Evolutionary conservation across 2,888 invertebrate species (phyloP), one percentile per base, ranked within the genome.

Genomic region (Oegoconia quadripuncta): DNA sequence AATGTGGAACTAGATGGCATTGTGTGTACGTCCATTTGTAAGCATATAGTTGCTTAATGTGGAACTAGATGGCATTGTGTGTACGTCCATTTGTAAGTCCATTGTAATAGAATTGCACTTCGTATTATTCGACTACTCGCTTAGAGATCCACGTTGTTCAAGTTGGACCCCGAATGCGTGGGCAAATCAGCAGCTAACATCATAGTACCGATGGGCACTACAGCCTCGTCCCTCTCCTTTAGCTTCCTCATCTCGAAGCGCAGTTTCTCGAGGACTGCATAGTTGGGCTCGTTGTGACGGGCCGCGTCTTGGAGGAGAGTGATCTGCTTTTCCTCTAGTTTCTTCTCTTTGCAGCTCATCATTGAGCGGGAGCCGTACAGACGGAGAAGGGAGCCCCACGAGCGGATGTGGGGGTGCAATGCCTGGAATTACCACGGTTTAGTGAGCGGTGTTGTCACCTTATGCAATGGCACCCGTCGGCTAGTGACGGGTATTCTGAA

Each of bases 371-470:
- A 96, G 36, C 97, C 98, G 76, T 99, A 99, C 20, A 99, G 89
- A 0, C 98, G 91, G 7, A 99, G 83, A 29, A 99, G 89, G 0
- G 98, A 97, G 37, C 98, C 98, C 97, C 98, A 98, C 1, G 94
- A 96, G 16, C 91, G 92, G 36, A 99, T 95, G 71, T 98, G 96
- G 0, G 99, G 98, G 87, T 99, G 99, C 17, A 99, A 88, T 35
- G 93, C 91, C 92, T 96, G 78, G 2, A 65, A 64, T n/a, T 15
- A 23, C 9, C 25, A 9, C 13, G 17, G 5, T n/a, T n/a, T n/a
- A n/a, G n/a, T n/a, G n/a, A n/a, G n/a, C n/a, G n/a, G n/a, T n/a
- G n/a, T n/a, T n/a, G n/a, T n/a, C n/a, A n/a, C n/a, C n/a, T n/a
- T n/a, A n/a, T n/a, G n/a, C n/a, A n/a, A n/a, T n/a, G n/a, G n/a